Conservation (phyloP, 2,797 vertebrate species). For the Muraenolepis orangiensis region DNA sequence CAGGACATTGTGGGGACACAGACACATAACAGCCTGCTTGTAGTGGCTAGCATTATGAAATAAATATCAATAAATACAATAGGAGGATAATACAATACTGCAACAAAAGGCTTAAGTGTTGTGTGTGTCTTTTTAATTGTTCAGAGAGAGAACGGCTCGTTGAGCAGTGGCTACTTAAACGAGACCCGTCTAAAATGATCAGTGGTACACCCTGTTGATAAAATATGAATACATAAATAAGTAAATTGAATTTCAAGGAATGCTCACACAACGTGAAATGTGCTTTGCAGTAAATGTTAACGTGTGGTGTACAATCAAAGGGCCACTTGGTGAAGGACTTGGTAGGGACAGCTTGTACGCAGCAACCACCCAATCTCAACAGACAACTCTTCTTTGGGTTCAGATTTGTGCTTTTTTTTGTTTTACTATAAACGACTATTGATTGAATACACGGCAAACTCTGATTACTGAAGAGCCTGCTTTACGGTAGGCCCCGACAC, state of each 20-base stretch:
- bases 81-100: neutral
- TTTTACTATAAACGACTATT: neutral
- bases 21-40: neutral
- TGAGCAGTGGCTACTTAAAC: neutral
- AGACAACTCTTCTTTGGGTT: constrained; percentile 8
- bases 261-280: neutral
- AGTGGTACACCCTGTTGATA: neutral
- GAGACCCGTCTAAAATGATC: neutral
- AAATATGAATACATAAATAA: constrained; percentile 3
- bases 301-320: neutral
- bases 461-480: neutral
- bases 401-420: constrained; percentile 3
- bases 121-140: neutral
- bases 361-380: neutral
- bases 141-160: neutral
- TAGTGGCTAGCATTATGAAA: neutral
- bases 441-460: neutral
- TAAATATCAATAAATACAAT: neutral
- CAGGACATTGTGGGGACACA: neutral
- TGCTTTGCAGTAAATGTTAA: neutral
- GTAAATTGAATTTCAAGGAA: neutral
- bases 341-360: too few relatives aligned
- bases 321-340: neutral
- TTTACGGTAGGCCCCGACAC: constrained; percentile 18
- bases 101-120: too few relatives aligned